These are phyloP conservation scores for Steatocranus sp. DNA, from an alignment of 2,797 vertebrate genomes.

Conservation along the genomic window DNA sequence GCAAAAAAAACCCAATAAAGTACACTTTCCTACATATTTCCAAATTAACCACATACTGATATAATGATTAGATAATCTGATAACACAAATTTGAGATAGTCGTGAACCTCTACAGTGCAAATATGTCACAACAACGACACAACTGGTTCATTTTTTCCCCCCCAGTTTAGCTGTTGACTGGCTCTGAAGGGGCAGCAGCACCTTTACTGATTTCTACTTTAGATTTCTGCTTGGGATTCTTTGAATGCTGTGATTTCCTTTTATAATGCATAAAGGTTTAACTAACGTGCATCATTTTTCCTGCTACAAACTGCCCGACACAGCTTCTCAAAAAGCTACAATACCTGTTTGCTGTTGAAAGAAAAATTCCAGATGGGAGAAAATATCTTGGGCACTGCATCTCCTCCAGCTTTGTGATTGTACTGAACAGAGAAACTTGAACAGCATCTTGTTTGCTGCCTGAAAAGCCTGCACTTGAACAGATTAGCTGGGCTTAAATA, in stretches of 20 bases:
- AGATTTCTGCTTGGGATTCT: not conserved
- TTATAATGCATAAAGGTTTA: not conserved
- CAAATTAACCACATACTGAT: not conserved
- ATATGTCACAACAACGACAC: not conserved
- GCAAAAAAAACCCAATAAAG: rapidly evolving
- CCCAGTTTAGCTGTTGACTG: rapidly evolving
- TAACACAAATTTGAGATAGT: not conserved
- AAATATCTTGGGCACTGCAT: not conserved
- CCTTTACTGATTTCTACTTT: not conserved
- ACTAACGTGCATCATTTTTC: not conserved
- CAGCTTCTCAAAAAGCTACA: not conserved
- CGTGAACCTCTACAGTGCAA: not conserved
- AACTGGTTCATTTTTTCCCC: rapidly evolving
- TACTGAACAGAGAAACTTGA: not conserved
- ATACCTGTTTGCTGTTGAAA: not conserved
- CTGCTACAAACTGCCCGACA: not conserved
- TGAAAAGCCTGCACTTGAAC: not conserved
- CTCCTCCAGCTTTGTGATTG: not conserved
- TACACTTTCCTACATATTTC: not conserved
- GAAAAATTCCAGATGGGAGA: not conserved
- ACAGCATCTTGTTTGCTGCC: rapidly evolving
- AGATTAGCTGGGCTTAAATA: not conserved
- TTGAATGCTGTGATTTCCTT: not conserved
- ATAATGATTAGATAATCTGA: not conserved
- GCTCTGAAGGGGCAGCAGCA: not conserved